Evolutionary conservation across 2,797 vertebrate species (phyloP).

Genomic region (Crocidura indochinensis): DNA sequence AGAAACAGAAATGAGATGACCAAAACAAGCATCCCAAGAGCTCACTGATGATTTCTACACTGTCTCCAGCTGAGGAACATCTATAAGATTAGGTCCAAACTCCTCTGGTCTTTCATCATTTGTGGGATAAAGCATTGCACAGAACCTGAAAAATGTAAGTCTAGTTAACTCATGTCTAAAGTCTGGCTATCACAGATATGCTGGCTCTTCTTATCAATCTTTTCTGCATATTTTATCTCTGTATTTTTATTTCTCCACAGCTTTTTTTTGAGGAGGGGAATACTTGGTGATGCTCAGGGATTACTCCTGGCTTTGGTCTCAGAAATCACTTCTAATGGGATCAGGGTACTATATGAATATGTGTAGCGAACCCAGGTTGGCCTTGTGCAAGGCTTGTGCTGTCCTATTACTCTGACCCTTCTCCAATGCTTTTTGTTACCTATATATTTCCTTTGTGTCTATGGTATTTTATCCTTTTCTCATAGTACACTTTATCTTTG

Average conservation of each 20-base stretch:
- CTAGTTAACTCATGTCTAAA: background rate
- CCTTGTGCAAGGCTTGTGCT: too few relatives aligned
- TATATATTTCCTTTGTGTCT: background rate
- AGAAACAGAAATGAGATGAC: background rate
- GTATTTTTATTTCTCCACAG: too few relatives aligned
- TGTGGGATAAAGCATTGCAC: background rate
- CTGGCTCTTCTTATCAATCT: background rate
- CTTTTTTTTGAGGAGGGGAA: background rate
- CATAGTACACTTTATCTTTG: background rate
- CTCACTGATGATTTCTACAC: too few relatives aligned
- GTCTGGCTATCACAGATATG: background rate
- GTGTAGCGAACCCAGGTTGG: too few relatives aligned
- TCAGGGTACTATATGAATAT: too few relatives aligned
- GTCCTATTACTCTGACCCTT: background rate
- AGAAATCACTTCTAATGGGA: too few relatives aligned
- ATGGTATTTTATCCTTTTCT: background rate
- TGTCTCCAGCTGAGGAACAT: background rate
- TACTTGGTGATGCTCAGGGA: too few relatives aligned
- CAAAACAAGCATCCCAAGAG: background rate
- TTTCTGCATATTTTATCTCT: background rate
- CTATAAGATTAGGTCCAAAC: background rate
- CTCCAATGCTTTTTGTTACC: background rate
- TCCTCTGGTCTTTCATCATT: slow-evolving; percentile 32
- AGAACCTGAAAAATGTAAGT: slow-evolving; percentile 34
- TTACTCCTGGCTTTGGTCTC: too few relatives aligned